Conservation (phyloP, 2,113 vertebrate species). For the Sinocyclocheilus anshuiensis region DNA sequence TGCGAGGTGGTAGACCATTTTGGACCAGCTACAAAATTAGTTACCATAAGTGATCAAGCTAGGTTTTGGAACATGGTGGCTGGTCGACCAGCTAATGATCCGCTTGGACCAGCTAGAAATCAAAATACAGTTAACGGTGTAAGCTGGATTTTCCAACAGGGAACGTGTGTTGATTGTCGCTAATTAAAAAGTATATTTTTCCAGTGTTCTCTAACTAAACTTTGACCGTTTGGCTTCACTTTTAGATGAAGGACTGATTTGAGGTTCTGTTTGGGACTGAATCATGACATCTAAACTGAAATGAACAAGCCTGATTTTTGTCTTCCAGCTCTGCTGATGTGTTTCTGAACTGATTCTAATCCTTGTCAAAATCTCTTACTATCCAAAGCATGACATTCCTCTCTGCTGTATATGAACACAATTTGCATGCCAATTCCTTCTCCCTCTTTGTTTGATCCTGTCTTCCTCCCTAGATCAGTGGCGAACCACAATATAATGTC, state of each 20-base stretch:
- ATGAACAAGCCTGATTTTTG: slow-evolving; percentile 16
- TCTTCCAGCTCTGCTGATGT: slow-evolving; percentile 42
- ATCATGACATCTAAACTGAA: not conserved
- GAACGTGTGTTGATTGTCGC: not conserved
- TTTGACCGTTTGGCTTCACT: not conserved
- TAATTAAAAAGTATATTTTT: not conserved
- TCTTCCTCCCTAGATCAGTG: slow-evolving; percentile 42
- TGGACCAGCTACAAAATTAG: not conserved
- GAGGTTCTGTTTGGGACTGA: not conserved
- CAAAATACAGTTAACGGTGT: no score
- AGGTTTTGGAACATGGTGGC: not conserved
- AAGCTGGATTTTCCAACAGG: not conserved
- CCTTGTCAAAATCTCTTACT: not conserved
- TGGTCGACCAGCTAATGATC: not conserved
- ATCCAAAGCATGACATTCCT: slow-evolving; percentile 16
- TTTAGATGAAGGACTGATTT: not conserved
- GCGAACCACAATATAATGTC: slow-evolving; percentile 15
- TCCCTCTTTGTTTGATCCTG: slow-evolving; percentile 26
- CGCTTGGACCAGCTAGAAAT: not conserved
- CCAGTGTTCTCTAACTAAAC: not conserved
- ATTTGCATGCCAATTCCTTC: slow-evolving; percentile 44
- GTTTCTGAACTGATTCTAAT: slow-evolving; percentile 18
- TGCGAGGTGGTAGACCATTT: no score
- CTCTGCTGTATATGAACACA: slow-evolving; percentile 36
- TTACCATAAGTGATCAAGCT: not conserved